phyloP scores from a whole-genome alignment of 2,113 vertebrate genomes.

The Mola mola region DNA sequence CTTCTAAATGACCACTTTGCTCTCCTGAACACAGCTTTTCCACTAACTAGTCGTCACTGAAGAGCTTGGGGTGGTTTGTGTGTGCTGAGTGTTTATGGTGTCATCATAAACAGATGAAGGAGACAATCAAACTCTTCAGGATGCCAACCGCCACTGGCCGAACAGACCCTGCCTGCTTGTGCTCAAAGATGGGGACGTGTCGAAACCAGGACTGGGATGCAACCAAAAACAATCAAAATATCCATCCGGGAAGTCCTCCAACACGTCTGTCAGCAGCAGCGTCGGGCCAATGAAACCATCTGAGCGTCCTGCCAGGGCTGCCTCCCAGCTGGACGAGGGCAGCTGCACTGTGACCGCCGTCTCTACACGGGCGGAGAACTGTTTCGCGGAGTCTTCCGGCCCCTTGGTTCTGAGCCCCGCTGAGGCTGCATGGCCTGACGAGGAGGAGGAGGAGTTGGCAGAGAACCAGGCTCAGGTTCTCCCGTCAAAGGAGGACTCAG shows the following conservation, averaged over 20 bases:
- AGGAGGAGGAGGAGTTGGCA: constrained; percentile 37
- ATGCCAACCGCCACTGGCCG: constrained; percentile 80
- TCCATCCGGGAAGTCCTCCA: constrained; percentile 75
- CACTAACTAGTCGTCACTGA: constrained; percentile 15
- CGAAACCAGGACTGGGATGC: constrained; percentile 57
- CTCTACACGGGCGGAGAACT: constrained; percentile 77
- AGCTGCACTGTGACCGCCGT: constrained; percentile 79
- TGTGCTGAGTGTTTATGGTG: constrained; percentile 10
- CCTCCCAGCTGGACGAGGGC: constrained; percentile 84
- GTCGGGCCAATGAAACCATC: constrained; percentile 49
- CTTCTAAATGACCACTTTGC: constrained; percentile 42
- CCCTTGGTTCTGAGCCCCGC: constrained; percentile 73
- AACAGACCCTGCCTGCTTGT: constrained; percentile 74
- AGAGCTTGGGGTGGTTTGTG: constrained; percentile 4
- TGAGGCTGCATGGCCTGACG: constrained; percentile 62
- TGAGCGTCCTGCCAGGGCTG: constrained; percentile 60
- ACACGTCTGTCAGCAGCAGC: constrained; percentile 42
- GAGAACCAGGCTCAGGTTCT: constrained; percentile 47
- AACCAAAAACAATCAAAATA: constrained; percentile 53
- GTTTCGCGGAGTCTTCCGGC: constrained; percentile 74
- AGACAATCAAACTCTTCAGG: constrained; percentile 86
- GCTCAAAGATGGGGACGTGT: constrained; percentile 68
- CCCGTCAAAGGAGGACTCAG: constrained; percentile 96
- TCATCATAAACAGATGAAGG: constrained; percentile 86
- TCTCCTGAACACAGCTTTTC: constrained; percentile 29